Conservation (phyloP, 2,888 invertebrate species). For the Drosophila anomalata region DNA sequence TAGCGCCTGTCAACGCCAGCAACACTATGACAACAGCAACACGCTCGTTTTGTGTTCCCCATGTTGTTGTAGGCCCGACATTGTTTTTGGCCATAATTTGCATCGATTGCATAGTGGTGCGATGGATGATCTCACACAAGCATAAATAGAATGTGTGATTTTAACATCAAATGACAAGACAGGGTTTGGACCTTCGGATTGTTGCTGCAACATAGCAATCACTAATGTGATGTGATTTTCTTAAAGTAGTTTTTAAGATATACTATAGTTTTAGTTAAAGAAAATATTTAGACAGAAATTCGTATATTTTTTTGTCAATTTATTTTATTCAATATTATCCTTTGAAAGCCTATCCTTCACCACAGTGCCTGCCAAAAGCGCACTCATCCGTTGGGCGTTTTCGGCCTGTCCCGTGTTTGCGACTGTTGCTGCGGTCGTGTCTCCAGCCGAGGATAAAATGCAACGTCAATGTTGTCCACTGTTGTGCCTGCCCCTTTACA, state of each 20-base stretch:
- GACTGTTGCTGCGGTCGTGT: conserved; percentile 53
- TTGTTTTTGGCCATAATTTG: conserved; percentile 64
- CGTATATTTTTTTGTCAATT: too few relatives aligned
- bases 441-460: conserved; percentile 43
- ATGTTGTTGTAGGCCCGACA: conserved; percentile 40
- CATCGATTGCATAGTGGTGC: conserved; percentile 59
- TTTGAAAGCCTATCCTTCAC: conserved; percentile 4
- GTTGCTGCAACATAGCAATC: neutral
- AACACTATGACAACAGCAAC: conserved; percentile 36
- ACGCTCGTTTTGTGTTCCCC: conserved; percentile 30
- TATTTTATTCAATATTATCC: neutral
- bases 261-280: too few relatives aligned
- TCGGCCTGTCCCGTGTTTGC: conserved; percentile 18
- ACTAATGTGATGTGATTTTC: too few relatives aligned
- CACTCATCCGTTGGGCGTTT: conserved; percentile 26
- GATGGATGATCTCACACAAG: conserved; percentile 3
- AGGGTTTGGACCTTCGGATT: conserved; percentile 18
- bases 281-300: too few relatives aligned
- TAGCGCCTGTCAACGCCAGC: conserved; percentile 61
- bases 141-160: conserved; percentile 12
- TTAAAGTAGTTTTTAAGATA: too few relatives aligned
- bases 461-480: conserved; percentile 45
- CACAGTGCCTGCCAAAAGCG: conserved; percentile 30
- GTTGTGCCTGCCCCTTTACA: neutral
- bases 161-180: conserved; percentile 14